phyloP scores from a whole-genome alignment of 2,888 invertebrate genomes.

The Drosophila prolongata region DNA sequence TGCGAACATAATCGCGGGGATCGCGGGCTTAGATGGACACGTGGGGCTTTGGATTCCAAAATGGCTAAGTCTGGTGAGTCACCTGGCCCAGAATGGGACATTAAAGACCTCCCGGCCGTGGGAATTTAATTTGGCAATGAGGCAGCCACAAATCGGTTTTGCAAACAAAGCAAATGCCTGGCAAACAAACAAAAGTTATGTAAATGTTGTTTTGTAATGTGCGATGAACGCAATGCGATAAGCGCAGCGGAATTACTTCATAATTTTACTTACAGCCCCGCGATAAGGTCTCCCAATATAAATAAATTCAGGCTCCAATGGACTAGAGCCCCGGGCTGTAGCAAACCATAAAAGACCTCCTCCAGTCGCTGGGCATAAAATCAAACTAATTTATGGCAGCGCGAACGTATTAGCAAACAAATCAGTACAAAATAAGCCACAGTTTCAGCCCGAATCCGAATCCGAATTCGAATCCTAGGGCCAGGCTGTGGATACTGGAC shows the following conservation, averaged over 20 bases:
- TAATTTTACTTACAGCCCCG: slow-evolving; percentile 65
- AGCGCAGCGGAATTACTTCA: slow-evolving; percentile 72
- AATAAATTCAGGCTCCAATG: slow-evolving; percentile 42
- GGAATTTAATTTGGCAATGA: slow-evolving; percentile 73
- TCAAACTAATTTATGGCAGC: slow-evolving; percentile 79
- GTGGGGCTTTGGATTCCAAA: slow-evolving; percentile 25
- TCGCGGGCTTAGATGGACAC: slow-evolving; percentile 47
- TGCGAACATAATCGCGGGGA: slow-evolving; percentile 70
- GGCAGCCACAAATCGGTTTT: slow-evolving; percentile 8
- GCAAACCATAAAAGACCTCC: slow-evolving; percentile 35
- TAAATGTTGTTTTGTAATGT: slow-evolving; percentile 80
- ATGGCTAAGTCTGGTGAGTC: slow-evolving; percentile 28
- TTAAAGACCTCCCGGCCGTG: slow-evolving; percentile 51
- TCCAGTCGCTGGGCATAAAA: slow-evolving; percentile 55
- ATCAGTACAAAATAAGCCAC: slow-evolving; percentile 81
- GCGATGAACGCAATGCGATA: slow-evolving; percentile 80
- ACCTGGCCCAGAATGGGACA: slow-evolving; percentile 20
- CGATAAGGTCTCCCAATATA: slow-evolving; percentile 66
- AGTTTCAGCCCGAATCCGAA: slow-evolving; percentile 18
- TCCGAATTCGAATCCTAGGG: slow-evolving; percentile 13
- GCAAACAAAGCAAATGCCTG: slow-evolving; percentile 17
- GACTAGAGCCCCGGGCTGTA: slow-evolving; percentile 21
- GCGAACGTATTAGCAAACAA: slow-evolving; percentile 81
- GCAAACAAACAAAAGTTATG: slow-evolving; percentile 72
- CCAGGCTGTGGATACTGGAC: slow-evolving; percentile 11